phyloP scores from a whole-genome alignment of 2,888 invertebrate species.

The Mesochorus sp. region DNA sequence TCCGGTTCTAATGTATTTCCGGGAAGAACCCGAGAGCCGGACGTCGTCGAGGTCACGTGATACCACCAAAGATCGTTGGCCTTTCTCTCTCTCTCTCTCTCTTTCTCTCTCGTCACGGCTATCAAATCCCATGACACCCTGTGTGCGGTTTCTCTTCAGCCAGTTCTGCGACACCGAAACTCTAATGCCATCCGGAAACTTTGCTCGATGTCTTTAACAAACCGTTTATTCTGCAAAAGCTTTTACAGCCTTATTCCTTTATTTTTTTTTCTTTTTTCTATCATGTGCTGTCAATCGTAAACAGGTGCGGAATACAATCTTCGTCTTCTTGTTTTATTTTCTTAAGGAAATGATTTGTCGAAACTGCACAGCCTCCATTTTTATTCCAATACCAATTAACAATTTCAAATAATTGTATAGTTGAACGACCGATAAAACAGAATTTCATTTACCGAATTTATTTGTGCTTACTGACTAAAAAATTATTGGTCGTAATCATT shows the following conservation, averaged over 20 bases:
- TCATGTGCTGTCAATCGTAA: no score
- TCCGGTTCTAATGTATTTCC: conserved; percentile 80
- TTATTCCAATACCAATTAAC: no score
- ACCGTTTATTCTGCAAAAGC: conserved; percentile 1
- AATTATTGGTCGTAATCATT: no score
- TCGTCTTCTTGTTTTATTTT: no score
- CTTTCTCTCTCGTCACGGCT: conserved; percentile 72
- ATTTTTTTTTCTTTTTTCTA: background rate
- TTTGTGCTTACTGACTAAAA: no score
- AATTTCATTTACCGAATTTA: no score
- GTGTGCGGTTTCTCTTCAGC: conserved; percentile 68
- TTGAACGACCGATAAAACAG: no score
- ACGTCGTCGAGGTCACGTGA: conserved; percentile 58
- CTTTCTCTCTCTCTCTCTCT: conserved; percentile 12
- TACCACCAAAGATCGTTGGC: conserved; percentile 16
- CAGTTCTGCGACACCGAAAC: conserved; percentile 19
- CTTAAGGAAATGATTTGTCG: no score
- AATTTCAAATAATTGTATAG: no score
- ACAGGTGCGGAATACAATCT: no score
- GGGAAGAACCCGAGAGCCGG: conserved; percentile 62
- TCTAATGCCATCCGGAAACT: background rate
- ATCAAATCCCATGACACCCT: conserved; percentile 75
- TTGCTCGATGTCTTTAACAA: background rate
- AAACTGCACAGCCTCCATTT: no score
- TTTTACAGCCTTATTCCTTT: no score